Conservation (phyloP, 2,888 invertebrate genomes). For the Platycnemis pennipes region DNA sequence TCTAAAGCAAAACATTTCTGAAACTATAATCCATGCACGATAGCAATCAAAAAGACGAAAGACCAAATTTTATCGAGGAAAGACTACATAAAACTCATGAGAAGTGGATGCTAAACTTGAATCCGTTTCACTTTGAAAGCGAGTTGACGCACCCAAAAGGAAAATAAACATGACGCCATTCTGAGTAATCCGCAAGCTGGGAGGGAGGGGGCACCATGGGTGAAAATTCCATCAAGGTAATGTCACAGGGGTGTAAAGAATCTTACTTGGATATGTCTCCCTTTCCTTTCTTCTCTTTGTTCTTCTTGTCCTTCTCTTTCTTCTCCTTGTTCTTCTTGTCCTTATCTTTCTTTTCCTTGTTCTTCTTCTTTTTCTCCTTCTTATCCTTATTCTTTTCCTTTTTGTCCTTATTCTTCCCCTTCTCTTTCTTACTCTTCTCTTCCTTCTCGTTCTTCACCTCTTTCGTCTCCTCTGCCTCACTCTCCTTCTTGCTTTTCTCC, state of each 20-base stretch:
- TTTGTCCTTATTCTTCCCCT: too few relatives aligned
- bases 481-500: not conserved
- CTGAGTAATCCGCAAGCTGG: not conserved
- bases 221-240: not conserved
- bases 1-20: too few relatives aligned
- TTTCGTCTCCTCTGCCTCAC: not conserved
- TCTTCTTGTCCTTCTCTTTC: conserved; percentile 28
- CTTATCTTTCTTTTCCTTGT: not conserved
- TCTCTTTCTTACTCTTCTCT: not conserved
- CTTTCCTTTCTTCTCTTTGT: conserved; percentile 49
- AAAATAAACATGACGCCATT: conserved; percentile 29
- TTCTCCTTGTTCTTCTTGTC: conserved; percentile 32
- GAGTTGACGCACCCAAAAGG: not conserved
- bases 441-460: not conserved
- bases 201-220: not conserved
- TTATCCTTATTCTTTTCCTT: not conserved
- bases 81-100: not conserved
- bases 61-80: too few relatives aligned
- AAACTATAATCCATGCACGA: too few relatives aligned
- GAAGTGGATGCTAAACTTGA: not conserved
- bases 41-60: too few relatives aligned
- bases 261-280: conserved; percentile 34
- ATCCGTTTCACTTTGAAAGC: not conserved
- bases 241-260: not conserved
- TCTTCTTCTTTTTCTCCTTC: not conserved